Evolutionary conservation across 2,113 vertebrate species (phyloP).

Genomic region (Urocolius indicus): DNA sequence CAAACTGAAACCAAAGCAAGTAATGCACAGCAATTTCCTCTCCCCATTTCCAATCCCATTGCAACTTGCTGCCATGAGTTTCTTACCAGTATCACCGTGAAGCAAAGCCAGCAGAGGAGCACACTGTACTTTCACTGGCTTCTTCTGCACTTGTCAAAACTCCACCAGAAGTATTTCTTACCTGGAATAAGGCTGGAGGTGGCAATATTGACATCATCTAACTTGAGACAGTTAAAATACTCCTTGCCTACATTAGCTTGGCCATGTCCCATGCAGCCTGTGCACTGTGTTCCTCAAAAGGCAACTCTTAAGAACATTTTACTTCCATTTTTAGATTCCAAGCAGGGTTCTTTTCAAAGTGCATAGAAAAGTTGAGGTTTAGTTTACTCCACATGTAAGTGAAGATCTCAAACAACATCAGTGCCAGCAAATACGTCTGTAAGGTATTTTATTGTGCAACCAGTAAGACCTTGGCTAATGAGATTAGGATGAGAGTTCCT

Average conservation of each 20-base stretch:
- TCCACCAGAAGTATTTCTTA: not conserved
- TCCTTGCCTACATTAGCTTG: accelerated
- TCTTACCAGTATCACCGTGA: accelerated
- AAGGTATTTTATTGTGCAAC: not conserved
- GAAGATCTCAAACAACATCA: not conserved
- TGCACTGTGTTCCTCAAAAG: not conserved
- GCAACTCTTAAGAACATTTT: not conserved
- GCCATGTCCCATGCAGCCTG: not conserved
- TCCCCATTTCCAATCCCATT: not conserved
- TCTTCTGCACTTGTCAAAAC: not conserved
- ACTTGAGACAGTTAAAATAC: not conserved
- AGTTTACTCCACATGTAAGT: accelerated
- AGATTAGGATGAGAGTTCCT: not conserved
- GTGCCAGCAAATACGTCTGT: not conserved
- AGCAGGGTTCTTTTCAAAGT: not conserved
- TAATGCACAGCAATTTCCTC: not conserved
- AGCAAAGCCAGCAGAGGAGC: not conserved
- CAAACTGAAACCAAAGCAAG: not conserved
- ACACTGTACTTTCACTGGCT: too few relatives aligned
- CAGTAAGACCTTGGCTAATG: not conserved
- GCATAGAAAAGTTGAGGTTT: not conserved
- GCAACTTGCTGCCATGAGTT: not conserved
- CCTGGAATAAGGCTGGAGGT: not conserved
- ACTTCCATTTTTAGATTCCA: not conserved
- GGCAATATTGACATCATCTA: not conserved